Evolutionary conservation across 2,888 invertebrate genomes (phyloP).

Genomic region (Tenthredo distinguenda): DNA sequence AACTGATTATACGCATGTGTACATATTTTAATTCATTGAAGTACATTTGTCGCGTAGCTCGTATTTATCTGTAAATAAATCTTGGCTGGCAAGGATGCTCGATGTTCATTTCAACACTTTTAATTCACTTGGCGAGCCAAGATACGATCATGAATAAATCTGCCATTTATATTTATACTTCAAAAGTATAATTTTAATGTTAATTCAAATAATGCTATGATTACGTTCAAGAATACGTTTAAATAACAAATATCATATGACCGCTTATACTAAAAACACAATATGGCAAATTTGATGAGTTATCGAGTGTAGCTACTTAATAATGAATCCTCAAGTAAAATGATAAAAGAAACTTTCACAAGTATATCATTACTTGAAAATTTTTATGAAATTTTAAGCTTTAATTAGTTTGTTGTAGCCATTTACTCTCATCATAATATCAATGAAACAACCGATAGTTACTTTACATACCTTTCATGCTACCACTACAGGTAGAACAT

Average conservation of each 20-base stretch:
- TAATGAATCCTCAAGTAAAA: not conserved
- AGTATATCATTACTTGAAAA: not conserved
- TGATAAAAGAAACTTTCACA: conserved; percentile 9
- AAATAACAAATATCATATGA: conserved; percentile 24
- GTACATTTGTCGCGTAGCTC: conserved; percentile 4
- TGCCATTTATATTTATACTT: conserved; percentile 28
- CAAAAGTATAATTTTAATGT: not conserved
- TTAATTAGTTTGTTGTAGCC: conserved; percentile 33
- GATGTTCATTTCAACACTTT: not conserved
- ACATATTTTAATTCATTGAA: conserved; percentile 35
- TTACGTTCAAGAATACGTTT: not conserved
- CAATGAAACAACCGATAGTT: conserved; percentile 4
- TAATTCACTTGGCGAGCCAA: not conserved
- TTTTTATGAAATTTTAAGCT: conserved; percentile 41
- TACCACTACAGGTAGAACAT: not conserved
- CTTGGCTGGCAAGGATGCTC: not conserved
- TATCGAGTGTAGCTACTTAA: too few relatives aligned
- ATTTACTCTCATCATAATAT: not conserved
- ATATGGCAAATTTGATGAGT: not conserved
- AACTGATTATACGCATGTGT: not conserved
- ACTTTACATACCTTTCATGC: not conserved
- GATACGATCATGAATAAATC: not conserved
- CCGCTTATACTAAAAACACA: not conserved
- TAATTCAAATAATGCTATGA: not conserved
- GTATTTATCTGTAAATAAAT: conserved; percentile 31